These are phyloP conservation scores for Julus scanicus DNA, from an alignment of 2,888 invertebrate species.

Conservation along the genomic window DNA sequence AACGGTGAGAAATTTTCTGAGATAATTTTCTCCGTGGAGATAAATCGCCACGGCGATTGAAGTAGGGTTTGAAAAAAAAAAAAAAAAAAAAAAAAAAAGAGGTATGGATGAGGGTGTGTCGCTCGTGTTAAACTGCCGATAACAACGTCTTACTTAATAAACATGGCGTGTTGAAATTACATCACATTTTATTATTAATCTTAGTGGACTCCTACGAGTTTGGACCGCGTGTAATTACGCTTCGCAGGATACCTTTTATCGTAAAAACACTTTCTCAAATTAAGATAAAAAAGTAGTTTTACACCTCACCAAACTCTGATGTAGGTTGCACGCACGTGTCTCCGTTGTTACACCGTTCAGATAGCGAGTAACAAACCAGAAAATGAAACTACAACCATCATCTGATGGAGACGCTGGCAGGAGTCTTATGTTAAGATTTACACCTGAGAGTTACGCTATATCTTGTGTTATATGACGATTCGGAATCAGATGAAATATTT, in stretches of 20 bases:
- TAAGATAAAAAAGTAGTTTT: slow-evolving; percentile 35
- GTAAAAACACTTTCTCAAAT: slow-evolving; percentile 33
- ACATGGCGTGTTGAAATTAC: slow-evolving; percentile 22
- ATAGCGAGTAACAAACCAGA: background rate
- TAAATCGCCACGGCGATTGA: slow-evolving; percentile 13
- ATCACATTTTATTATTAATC: slow-evolving; percentile 36
- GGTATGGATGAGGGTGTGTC: background rate
- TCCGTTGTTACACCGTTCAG: background rate
- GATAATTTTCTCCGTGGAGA: slow-evolving; percentile 20
- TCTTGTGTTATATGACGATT: too few species aligned
- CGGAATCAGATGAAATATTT: too few species aligned
- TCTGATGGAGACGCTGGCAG: background rate
- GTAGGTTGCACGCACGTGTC: slow-evolving; percentile 23
- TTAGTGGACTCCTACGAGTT: background rate
- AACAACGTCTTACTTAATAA: slow-evolving; percentile 27
- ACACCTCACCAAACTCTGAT: background rate
- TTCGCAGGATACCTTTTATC: slow-evolving; percentile 22
- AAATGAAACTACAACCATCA: background rate
- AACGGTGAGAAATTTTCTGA: background rate
- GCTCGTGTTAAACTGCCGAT: background rate
- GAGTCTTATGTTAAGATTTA: too few species aligned
- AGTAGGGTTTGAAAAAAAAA: background rate
- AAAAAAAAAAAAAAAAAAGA: background rate
- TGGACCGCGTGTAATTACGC: slow-evolving; percentile 29
- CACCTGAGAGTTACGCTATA: too few species aligned